Conservation (phyloP, 1,140 invertebrate species). For the Mizuhopecten yessoensis region DNA sequence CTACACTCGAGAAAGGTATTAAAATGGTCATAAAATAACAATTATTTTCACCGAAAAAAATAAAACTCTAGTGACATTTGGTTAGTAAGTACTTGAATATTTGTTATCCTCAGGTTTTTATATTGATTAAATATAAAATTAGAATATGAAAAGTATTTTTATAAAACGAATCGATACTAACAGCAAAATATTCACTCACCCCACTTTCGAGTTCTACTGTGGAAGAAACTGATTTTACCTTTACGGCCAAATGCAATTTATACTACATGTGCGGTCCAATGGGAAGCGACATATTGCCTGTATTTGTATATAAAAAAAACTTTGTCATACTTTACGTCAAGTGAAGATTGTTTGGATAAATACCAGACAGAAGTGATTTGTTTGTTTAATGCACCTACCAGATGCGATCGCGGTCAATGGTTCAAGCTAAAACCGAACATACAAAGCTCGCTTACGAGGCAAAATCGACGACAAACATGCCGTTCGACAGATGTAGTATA, state of each 20-base stretch:
- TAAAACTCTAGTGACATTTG: neutral
- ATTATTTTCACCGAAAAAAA: neutral
- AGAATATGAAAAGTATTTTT: neutral
- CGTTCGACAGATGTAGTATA: neutral
- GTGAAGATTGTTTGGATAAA: neutral
- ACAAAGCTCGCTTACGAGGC: neutral
- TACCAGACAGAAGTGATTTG: neutral
- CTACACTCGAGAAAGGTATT: neutral
- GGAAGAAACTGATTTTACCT: conserved; percentile 14
- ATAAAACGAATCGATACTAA: neutral
- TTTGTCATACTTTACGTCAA: conserved; percentile 39
- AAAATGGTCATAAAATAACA: neutral
- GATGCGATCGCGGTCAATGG: neutral
- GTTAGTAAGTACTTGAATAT: neutral
- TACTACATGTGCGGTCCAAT: neutral
- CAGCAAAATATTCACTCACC: neutral
- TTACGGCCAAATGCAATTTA: neutral
- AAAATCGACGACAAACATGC: neutral
- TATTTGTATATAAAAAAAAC: neutral
- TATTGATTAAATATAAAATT: neutral
- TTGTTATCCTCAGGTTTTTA: neutral
- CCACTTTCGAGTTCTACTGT: neutral
- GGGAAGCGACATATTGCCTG: neutral
- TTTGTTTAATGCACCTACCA: conserved; percentile 19
- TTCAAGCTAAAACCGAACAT: neutral